phyloP scores from a whole-genome alignment of 1,140 invertebrate species.

The Ooceraea biroi region DNA sequence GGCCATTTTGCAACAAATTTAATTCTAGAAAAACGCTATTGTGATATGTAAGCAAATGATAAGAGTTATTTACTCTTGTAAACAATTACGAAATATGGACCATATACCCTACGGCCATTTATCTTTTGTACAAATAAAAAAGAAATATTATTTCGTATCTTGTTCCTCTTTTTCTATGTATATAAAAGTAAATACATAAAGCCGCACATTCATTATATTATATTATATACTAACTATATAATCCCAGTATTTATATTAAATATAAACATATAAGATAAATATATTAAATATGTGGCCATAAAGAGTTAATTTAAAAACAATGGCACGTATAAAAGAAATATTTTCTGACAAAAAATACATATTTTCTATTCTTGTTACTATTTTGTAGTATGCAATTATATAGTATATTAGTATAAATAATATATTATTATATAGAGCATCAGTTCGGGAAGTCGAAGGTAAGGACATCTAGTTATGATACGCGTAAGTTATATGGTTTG shows the following conservation, averaged over 20 bases:
- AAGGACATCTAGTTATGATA: slow-evolving; percentile 80
- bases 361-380: not conserved
- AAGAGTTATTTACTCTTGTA: too few species aligned
- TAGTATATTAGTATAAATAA: not conserved
- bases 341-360: not conserved
- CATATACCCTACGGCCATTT: too few species aligned
- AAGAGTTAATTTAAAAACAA: not conserved
- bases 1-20: too few species aligned
- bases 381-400: not conserved
- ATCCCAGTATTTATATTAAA: not conserved
- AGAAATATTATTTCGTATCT: too few species aligned
- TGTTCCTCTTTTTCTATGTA: not conserved
- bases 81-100: too few species aligned
- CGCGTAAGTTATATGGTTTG: slow-evolving; percentile 73
- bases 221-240: too few species aligned
- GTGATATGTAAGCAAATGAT: too few species aligned
- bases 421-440: too few species aligned
- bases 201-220: not conserved
- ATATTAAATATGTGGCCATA: too few species aligned
- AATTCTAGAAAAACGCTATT: too few species aligned
- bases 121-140: too few species aligned
- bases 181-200: not conserved
- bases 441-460: slow-evolving; percentile 65
- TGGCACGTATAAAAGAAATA: not conserved
- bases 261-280: too few species aligned